Conservation (phyloP, 2,888 invertebrate genomes). For the Sarcophaga carnaria region DNA sequence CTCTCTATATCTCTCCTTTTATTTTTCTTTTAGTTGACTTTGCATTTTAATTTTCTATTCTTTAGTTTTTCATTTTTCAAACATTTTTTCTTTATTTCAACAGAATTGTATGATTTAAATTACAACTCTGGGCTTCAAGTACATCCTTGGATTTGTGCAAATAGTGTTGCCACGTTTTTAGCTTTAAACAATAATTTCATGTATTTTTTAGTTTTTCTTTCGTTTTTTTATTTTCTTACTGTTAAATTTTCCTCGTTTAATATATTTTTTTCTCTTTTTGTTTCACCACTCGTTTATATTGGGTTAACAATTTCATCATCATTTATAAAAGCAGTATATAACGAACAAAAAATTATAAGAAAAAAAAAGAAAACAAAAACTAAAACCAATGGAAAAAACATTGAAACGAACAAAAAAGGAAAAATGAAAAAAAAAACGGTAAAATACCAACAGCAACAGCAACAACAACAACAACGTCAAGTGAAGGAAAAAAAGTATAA, state of each 20-base stretch:
- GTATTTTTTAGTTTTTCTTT: conserved; percentile 25
- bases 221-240: not conserved
- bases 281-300: conserved; percentile 63
- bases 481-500: conserved; percentile 6
- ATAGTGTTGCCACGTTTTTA: conserved; percentile 65
- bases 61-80: not conserved
- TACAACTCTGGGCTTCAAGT: conserved; percentile 65
- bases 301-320: conserved; percentile 66
- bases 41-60: not conserved
- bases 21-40: not conserved
- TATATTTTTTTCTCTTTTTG: not conserved
- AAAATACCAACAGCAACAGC: conserved; percentile 57
- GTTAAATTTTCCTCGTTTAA: conserved; percentile 1
- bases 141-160: conserved; percentile 67
- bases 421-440: conserved; percentile 24
- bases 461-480: conserved; percentile 43
- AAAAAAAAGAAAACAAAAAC: conserved; percentile 20
- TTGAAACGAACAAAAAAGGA: not conserved
- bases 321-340: conserved; percentile 57
- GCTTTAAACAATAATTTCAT: conserved; percentile 52
- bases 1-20: no score
- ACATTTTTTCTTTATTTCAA: not conserved
- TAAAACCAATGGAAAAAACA: conserved; percentile 56
- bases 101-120: conserved; percentile 51
- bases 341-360: conserved; percentile 28